phyloP scores from a whole-genome alignment of 2,113 vertebrate genomes.

The human (Homo sapiens) region GRCh38 chr16:5639001-5639500 shows the following conservation, averaged over 20 bases:
- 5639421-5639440: not conserved
- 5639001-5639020: not conserved
- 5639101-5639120: not conserved
- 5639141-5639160: not conserved
- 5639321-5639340: not conserved
- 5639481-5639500: not conserved
- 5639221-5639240: not conserved
- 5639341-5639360: not conserved
- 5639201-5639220: not conserved
- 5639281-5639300: not conserved
- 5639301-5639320: not conserved
- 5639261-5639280: not conserved
- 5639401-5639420: not conserved
- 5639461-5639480: not conserved
- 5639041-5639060: no score
- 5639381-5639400: not conserved
- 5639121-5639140: not conserved
- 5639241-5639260: not conserved
- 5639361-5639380: conserved; percentile 8
- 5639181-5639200: not conserved
- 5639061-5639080: not conserved
- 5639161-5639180: not conserved
- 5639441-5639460: not conserved
- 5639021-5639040: not conserved
- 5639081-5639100: not conserved